Evolutionary conservation across 2,113 vertebrate species (phyloP), one percentile per base, ranked within the genome.

Genomic region (Microcebus lehilahytsara): DNA sequence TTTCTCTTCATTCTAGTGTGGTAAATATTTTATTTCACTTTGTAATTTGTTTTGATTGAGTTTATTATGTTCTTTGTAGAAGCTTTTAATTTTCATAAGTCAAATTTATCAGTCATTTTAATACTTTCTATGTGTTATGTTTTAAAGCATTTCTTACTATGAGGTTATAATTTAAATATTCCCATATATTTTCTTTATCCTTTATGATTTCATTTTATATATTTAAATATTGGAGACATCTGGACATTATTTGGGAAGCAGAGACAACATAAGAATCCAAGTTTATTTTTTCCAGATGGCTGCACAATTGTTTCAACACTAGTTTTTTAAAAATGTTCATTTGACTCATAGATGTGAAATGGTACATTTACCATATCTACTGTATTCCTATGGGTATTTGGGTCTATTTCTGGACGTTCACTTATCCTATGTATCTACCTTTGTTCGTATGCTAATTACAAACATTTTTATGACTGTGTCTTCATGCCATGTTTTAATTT

Each of bases 141-240:
- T 89, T 92, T 87, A 56, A 88, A 37, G 8, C 46, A 37, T 80
- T 53, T 92, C 10, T n/a, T 49, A 75, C 34, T 58, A 27, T 92
- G 22, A 53, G 8, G 62, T 58, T 84, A 78, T 74, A 72, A 67
- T 51, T 69, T 62, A 93, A 94, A 53, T 30, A 62, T 12, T 32
- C 13, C 12, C 16, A 51, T 51, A 27, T 60, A 49, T 94, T 72
- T 85, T 84, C 49, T 83, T 94, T 58, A 42, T 51, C 6, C 6
- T 74, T 85, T 62, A 60, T 85, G 66, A 74, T 37, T 92, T 94
- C 14, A 62, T 89, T 69, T 92, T 92, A 89, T 88, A 51, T 69
- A 64, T 53, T 75, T 80, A 89, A 74, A 62, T 89, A 37, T 67
- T 86, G 83, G 32, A n/a, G 40, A n/a, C 75, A 95, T 83, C 60